These are phyloP conservation scores for Platanista minor DNA, from an alignment of 2,113 vertebrate genomes.

Conservation along the genomic window DNA sequence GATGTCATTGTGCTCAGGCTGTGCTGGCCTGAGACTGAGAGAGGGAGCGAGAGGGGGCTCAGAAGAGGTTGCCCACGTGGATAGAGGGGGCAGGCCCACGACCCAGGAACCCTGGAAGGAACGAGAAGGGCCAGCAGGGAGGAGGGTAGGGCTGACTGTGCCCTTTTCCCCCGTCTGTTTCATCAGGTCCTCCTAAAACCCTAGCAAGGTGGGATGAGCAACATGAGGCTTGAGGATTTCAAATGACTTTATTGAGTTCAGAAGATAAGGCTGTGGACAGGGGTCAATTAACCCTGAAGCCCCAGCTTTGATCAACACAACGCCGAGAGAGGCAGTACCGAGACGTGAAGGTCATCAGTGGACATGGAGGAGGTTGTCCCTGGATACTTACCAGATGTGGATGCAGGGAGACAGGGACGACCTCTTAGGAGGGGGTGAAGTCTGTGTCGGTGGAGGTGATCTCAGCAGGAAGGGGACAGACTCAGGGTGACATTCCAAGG, in stretches of 20 bases:
- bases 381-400: background rate
- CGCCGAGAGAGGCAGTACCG: accelerated
- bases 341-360: background rate
- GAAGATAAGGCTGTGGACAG: background rate
- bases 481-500: background rate
- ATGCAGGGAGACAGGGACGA: accelerated
- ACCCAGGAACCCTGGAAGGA: background rate
- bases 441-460: background rate
- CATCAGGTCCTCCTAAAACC: background rate
- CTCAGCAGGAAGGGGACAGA: background rate
- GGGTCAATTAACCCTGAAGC: too few relatives aligned
- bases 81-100: accelerated
- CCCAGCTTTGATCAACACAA: background rate
- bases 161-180: accelerated
- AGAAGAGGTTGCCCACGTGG: accelerated
- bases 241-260: background rate
- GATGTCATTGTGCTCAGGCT: accelerated
- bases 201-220: background rate
- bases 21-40: background rate
- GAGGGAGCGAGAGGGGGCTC: background rate
- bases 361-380: accelerated
- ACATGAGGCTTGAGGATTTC: background rate
- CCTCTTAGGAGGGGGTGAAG: background rate
- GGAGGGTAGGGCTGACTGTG: too few relatives aligned
- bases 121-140: background rate